These are phyloP conservation scores for Dasyornis broadbenti DNA, from an alignment of 2,113 vertebrate species.

Conservation along the genomic window DNA sequence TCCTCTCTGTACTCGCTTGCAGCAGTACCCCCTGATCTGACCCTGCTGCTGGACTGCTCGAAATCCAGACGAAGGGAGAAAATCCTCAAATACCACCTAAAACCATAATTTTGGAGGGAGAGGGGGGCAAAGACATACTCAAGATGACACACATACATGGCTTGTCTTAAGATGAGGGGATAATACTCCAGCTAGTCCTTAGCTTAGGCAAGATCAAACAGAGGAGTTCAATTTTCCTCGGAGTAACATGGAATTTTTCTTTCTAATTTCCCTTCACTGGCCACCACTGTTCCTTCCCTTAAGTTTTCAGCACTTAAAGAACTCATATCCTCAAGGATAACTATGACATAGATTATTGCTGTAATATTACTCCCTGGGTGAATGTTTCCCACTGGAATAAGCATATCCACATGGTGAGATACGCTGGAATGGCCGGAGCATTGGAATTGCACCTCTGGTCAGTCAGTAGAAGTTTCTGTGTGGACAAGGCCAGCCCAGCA, in stretches of 20 bases:
- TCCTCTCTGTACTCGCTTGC: neutral
- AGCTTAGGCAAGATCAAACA: neutral
- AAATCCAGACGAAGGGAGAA: neutral
- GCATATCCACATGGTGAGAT: neutral
- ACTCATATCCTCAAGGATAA: neutral
- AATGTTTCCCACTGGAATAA: neutral
- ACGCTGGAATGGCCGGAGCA: neutral
- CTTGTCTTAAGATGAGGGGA: neutral
- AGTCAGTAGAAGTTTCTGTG: neutral
- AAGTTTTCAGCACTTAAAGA: neutral
- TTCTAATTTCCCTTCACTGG: neutral
- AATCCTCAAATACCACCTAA: neutral
- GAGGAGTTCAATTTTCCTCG: neutral
- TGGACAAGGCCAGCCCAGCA: neutral
- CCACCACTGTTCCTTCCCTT: neutral
- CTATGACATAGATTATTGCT: neutral
- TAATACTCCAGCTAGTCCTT: neutral
- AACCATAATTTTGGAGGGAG: neutral
- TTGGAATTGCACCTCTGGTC: neutral
- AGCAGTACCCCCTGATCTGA: neutral
- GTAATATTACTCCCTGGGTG: neutral
- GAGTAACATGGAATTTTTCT: neutral
- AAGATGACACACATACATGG: neutral
- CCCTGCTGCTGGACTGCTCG: neutral
- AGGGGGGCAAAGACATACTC: neutral